Evolutionary conservation across 2,797 vertebrate genomes (phyloP), one percentile per base, ranked within the genome.

Genomic region (Decapterus maruadsi): DNA sequence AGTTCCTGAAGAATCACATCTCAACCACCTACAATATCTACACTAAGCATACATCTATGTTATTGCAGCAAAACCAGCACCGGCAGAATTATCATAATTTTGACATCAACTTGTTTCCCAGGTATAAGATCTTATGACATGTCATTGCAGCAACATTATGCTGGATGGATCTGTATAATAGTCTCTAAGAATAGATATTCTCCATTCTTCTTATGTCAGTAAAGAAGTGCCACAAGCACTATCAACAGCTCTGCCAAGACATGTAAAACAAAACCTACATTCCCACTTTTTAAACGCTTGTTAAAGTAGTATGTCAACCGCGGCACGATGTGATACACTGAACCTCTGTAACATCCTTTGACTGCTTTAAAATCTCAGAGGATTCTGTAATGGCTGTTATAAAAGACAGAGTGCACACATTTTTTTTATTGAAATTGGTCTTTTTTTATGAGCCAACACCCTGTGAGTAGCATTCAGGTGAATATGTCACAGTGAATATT

Each of bases 361-460:
- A 72, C 38, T 75, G 29, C 68, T 72, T 73, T 34, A 73, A 75
- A 68, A 66, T 72, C 61, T 78, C 64, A 82, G 84, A 66, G 45
- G 26, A 40, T 53, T 71, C 63, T 61, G 20, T 72, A 80, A 87
- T 75, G 66, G 36, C 43, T 22, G 29, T 36, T 67, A 76, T 64
- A 64, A 77, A 78, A 81, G 73, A 83, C 36, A 54, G 38, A 71
- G 57, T 55, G 66, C 55, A 80, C 26, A 51, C 55, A 69, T 79
- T 82, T 79, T 82, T 75, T 76, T 12, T 51, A 65, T 19, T 72
- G 54, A 81, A 83, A 87, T 65, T 1, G 64, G 0, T 34, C 62
- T 72, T 81, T 81, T 72, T 81, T 81, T 46, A 65, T 86, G 50
- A 57, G 45, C 29, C 66, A 75, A 71, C 42, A 48, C 16, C 67